Base-by-base conservation (phyloP, 2,113 vertebrate species). In the Chrysochloris asiatica region DNA sequence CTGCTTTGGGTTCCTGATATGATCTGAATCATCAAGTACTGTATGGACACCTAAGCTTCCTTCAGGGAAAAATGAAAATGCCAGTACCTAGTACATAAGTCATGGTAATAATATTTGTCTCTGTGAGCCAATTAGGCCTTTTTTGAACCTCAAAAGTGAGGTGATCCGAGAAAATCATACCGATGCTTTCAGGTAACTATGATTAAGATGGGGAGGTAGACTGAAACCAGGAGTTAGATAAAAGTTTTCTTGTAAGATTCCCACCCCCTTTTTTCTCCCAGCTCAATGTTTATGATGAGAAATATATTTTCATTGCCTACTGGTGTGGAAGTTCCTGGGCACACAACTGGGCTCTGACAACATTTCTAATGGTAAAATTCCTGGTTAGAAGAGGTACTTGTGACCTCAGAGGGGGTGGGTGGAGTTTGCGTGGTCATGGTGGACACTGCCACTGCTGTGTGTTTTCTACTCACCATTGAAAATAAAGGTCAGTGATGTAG, bases 1-100 rank as follows among this genome's bases (percentile, higher is more conserved):
- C 24, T 59, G 52, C 28, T 16, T 50, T 45, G 76, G 86, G 52
- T 52, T 47, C 30, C 16, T 2, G 0, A 6, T 59, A 22, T 83
- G 65, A 81, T 94, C 56, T 76, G 54, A 83, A 52, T 90, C 38
- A 75, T 75, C 33, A 56, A 11, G 33, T 73, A 77, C 59, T 65
- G 84, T 88, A 22, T 16, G 14, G 77, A 76, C 48, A 86, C 19
- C n/a, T 2, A 24, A 67, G 4, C 33, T 43, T 83, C 48, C 65
- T 93, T 43, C 9, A 67, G 72, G 56, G n/a, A 79, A 36, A 79
- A 90, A 38, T 33, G 45, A 41, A 67, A 82, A 86, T 43, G 48
- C 21, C 71, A 73, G 21, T 56, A 75, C 11, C 54, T 65, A 67
- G 48, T 72, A 48, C 28, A 45, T 8, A 79, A 3, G 2, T 89